phyloP scores from a whole-genome alignment of 2,888 invertebrate species.

The Drosophila rellima region DNA sequence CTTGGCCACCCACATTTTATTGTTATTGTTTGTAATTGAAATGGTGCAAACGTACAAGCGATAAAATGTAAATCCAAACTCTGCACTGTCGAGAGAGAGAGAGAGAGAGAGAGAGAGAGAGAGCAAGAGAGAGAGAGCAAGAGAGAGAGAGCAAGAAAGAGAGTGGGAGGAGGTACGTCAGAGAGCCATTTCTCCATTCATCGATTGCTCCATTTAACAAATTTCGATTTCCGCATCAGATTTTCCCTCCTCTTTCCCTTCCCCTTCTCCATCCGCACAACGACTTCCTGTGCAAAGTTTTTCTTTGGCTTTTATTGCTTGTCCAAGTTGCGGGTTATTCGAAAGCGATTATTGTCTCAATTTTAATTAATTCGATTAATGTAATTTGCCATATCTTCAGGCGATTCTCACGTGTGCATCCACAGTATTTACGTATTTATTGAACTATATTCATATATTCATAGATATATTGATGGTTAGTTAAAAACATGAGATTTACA shows the following conservation, averaged over 20 bases:
- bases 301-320: constrained; percentile 64
- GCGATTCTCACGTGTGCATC: constrained; percentile 38
- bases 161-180: constrained; percentile 15
- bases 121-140: too few species aligned
- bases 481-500: not conserved
- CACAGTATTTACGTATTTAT: not conserved
- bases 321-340: constrained; percentile 51
- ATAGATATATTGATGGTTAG: not conserved
- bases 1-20: constrained; percentile 58
- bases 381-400: constrained; percentile 41
- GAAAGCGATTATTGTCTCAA: constrained; percentile 50
- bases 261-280: constrained; percentile 59
- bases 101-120: constrained; percentile 1
- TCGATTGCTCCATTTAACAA: constrained; percentile 83
- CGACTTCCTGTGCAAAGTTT: constrained; percentile 66
- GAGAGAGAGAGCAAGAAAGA: not conserved
- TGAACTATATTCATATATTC: not conserved
- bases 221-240: constrained; percentile 82
- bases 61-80: constrained; percentile 79
- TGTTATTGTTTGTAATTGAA: constrained; percentile 83
- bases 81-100: constrained; percentile 30
- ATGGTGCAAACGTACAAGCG: constrained; percentile 82
- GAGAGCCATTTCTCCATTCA: constrained; percentile 50
- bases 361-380: constrained; percentile 68
- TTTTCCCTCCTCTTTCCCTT: constrained; percentile 22